Base-by-base conservation (phyloP, 2,888 invertebrate species). In the Ctena decussata region DNA sequence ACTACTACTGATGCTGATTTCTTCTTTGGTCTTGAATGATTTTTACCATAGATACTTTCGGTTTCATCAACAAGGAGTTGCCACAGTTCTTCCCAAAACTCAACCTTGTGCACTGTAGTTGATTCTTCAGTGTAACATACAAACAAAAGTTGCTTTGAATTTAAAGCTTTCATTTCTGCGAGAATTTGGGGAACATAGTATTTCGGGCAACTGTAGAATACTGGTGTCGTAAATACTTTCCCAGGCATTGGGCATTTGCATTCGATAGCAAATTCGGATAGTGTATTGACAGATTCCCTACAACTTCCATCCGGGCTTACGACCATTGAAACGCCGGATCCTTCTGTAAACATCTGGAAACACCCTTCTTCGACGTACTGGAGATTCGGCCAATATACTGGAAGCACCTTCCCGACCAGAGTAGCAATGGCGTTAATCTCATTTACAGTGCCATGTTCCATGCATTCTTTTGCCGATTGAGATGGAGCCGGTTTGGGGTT, bases 221-320 rank as follows among this genome's bases (percentile, higher is more conserved):
- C 70, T 0, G 37, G 60, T 15, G 83, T 73, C 18, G 73, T 80
- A 39, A 44, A 83, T 0, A 41, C 11, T 24, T 81, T 83, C 46
- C 85, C 83, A 15, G 89, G 85, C 49, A 37, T 77, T 1, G 85
- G 87, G 39, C 87, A 87, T 72, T 89, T 89, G 2, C 72, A 65
- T 74, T 89, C 89, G 30, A 86, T 37, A 35, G 69, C 85, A 69
- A 69, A 65, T 24, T n/a, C n/a, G 32, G 44, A 35, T 53, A 21
- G 6, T 57, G 39, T 8, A 12, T 73, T 8, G 3, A n/a, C 24
- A 35, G 21, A 18, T 41, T 11, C 60, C 39, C 73, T 46, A 21
- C 24, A 46, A 60, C 77, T 80, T 46, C 84, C 84, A 44, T 85
- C 80, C 0, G 85, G 81, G 44, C 75, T 78, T 6, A 81, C 60